Base-by-base conservation (phyloP, 2,797 vertebrate genomes). In the Sebastes ruberrimus region DNA sequence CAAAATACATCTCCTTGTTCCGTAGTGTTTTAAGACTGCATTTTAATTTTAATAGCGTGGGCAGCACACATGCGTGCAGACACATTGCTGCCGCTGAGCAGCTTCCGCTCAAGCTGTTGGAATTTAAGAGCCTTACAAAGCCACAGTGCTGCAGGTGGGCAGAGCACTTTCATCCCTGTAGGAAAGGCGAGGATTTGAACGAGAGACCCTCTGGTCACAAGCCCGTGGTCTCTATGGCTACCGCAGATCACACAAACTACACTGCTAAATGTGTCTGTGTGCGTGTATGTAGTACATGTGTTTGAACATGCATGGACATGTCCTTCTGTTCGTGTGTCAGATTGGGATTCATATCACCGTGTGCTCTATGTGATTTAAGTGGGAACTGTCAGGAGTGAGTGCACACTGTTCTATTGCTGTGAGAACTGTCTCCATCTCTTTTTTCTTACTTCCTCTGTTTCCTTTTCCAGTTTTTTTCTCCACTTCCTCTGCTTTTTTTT, bases 101-200 rank as follows among this genome's bases (percentile, higher is more conserved):
- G 56, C 57, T 67, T 72, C 63, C 23, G 14, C 22, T 71, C 62
- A 78, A 76, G 70, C 74, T 74, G 64, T n/a, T 77, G 61, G 76
- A 69, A 72, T 71, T 82, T 38, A 80, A 77, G 18, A 66, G 30
- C 30, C 55, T 83, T 49, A 52, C 30, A 74, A 82, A 66, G 61
- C 32, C 28, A 13, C 18, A 14, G 67, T 56, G 67, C 73, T 73
- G 60, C 74, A 86, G 76, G 78, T 87, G 69, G 68, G 52, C 53
- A 75, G 53, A 80, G 23, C 62, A 46, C 71, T 81, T 70, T 55
- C 38, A 72, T 81, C 59, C 30, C 71, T 71, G 71, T 49, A 78
- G 71, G 33, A 76, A 62, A 78, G 18, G 30, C 27, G n/a, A 14
- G 22, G 28, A 67, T 76, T 69, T 85, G 38, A 89, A 85, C 56